phyloP scores from a whole-genome alignment of 2,888 invertebrate genomes.

The Patella ulyssiponensis region DNA sequence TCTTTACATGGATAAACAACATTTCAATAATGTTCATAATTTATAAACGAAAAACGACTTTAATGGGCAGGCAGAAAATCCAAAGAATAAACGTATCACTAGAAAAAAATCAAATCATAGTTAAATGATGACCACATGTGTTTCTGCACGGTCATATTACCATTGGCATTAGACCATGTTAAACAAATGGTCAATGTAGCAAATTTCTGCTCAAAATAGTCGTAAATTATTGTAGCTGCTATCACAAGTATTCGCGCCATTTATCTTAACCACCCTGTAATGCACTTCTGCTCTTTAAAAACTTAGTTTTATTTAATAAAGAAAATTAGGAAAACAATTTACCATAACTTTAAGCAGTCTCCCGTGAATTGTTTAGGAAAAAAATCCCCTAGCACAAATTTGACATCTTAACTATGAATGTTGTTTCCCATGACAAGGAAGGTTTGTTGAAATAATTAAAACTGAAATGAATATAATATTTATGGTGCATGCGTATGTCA shows the following conservation, averaged over 20 bases:
- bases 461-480: no score
- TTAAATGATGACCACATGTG: constrained; percentile 4
- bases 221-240: neutral
- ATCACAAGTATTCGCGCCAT: constrained; percentile 7
- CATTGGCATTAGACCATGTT: neutral
- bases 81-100: no score
- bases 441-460: no score
- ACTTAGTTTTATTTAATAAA: neutral
- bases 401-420: constrained; percentile 5
- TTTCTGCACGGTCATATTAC: neutral
- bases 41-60: no score
- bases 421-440: neutral
- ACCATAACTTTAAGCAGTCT: constrained; percentile 2
- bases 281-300: constrained; percentile 4
- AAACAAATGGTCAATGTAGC: neutral
- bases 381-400: neutral
- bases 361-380: neutral
- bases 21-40: no score
- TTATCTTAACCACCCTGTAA: neutral
- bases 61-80: no score
- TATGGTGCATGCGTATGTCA: no score
- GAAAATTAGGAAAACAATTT: constrained; percentile 8
- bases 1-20: no score
- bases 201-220: neutral
- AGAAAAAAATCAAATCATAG: no score